Conservation (phyloP, 2,113 vertebrate genomes). For the Crotalus viridis region DNA sequence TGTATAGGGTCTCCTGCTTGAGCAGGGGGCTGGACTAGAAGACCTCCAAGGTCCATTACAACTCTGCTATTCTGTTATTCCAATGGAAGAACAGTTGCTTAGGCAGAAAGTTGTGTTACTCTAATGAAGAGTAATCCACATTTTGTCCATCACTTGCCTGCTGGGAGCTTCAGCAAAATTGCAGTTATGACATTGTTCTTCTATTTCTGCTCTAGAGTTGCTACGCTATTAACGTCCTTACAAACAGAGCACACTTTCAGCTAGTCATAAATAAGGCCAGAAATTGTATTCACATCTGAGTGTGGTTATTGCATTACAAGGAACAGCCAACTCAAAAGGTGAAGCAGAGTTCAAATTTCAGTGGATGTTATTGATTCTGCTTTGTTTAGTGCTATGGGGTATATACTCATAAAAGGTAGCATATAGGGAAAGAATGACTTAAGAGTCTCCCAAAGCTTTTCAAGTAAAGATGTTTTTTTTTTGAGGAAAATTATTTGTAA, state of each 20-base stretch:
- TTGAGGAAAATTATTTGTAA: slow-evolving; percentile 46
- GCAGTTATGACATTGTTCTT: slow-evolving; percentile 38
- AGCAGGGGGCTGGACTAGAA: background rate
- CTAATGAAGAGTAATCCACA: background rate
- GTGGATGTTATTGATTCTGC: slow-evolving; percentile 53
- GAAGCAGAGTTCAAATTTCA: slow-evolving; percentile 58
- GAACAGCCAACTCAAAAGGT: slow-evolving; percentile 39
- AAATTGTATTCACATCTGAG: slow-evolving; percentile 34
- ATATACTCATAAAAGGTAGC: slow-evolving; percentile 30
- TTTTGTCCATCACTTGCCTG: slow-evolving; percentile 14
- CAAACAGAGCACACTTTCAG: slow-evolving; percentile 7
- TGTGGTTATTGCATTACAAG: slow-evolving; percentile 38
- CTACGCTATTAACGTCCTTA: slow-evolving; percentile 34
- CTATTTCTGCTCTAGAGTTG: slow-evolving; percentile 39
- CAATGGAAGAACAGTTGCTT: background rate
- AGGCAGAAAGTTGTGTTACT: background rate
- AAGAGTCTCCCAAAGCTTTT: slow-evolving; percentile 50
- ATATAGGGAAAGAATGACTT: slow-evolving; percentile 42
- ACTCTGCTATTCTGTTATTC: background rate
- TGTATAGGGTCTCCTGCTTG: no score
- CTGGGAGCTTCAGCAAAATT: slow-evolving; percentile 41
- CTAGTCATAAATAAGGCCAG: slow-evolving; percentile 12
- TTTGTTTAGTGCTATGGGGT: slow-evolving; percentile 48
- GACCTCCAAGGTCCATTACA: background rate
- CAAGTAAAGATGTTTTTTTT: slow-evolving; percentile 41